Evolutionary conservation across 2,888 invertebrate genomes (phyloP).

Genomic region (Agriopis marginaria): DNA sequence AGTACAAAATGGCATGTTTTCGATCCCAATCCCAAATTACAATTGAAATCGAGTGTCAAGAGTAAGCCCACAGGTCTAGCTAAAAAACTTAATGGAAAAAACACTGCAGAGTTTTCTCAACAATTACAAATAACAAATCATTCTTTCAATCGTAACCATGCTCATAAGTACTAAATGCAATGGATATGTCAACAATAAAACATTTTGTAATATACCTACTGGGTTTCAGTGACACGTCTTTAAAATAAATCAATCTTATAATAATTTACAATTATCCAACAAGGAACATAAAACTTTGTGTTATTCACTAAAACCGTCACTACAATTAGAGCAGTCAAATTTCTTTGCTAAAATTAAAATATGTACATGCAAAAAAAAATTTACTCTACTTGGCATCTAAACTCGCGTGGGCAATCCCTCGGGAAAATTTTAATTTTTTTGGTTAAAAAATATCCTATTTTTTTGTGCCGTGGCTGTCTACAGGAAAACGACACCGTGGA

Average conservation of each 20-base stretch:
- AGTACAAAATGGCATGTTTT: too few relatives aligned
- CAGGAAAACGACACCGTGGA: too few relatives aligned
- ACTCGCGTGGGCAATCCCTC: too few relatives aligned
- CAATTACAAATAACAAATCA: conserved; percentile 25
- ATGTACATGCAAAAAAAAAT: background rate
- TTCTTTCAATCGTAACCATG: conserved; percentile 38
- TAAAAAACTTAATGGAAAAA: background rate
- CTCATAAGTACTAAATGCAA: conserved; percentile 50
- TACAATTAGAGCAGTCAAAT: conserved; percentile 10
- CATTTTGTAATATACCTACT: background rate
- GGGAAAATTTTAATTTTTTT: too few relatives aligned
- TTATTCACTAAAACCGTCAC: conserved; percentile 6
- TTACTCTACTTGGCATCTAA: too few relatives aligned
- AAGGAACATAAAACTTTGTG: conserved; percentile 23
- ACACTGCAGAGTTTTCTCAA: background rate
- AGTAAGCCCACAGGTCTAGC: background rate
- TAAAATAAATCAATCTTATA: background rate
- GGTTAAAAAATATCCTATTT: too few relatives aligned
- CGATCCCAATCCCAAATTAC: too few relatives aligned
- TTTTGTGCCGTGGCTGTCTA: too few relatives aligned
- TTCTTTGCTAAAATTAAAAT: background rate
- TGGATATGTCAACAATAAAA: conserved; percentile 40
- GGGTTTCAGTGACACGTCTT: background rate
- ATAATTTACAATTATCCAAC: conserved; percentile 19
- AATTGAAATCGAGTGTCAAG: too few relatives aligned